Base-by-base conservation (phyloP, 2,797 vertebrate species). In the Diplodus sargus region DNA sequence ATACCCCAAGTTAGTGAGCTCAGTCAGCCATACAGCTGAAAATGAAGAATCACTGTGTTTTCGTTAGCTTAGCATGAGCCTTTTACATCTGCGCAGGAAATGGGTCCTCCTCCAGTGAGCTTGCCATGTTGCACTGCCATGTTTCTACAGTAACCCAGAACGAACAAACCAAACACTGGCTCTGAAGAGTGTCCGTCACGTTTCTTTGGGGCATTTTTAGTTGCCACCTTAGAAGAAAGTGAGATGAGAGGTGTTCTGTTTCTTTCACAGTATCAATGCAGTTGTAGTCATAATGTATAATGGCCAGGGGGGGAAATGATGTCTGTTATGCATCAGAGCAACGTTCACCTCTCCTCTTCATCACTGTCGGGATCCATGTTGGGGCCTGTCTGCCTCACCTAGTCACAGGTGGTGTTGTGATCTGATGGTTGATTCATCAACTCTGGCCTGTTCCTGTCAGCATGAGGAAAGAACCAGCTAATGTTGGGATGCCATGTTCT, bases 381-480 rank as follows among this genome's bases (percentile, higher is more conserved):
- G 43, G 47, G 51, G 49, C 74, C 51, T 74, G 79, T 81, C 74
- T 58, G 75, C 65, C 61, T 76, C 53, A 64, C 77, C 69, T 76
- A 51, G 30, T 42, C 64, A 57, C 12, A 49, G 59, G 45, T 8
- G 61, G 30, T 53, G 67, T 58, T 68, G 11, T 39, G 45, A 56
- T 74, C 63, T 63, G 13, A 39, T n/a, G 8, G 23, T 48, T 69
- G 61, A 78, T 53, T 76, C 54, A 73, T 74, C 45, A 66, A 6
- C 64, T 70, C 14, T 6, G 17, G 9, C 30, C 14, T 57, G 9
- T 61, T 76, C 74, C 28, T 78, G n/a, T 78, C 54, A 60, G 51
- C 42, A 22, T 12, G 5, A 42, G 20, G 22, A 51, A 56, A 49
- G 42, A 62, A 42, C 9, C 23, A 17, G n/a, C 28, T 15, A 20